Percentiles rank a stretch among this genome's conserved stretches.
These are phyloP conservation scores for Gymnocephalus cernua DNA, from an alignment of 2,113 vertebrate species.

Conservation along the genomic window DNA sequence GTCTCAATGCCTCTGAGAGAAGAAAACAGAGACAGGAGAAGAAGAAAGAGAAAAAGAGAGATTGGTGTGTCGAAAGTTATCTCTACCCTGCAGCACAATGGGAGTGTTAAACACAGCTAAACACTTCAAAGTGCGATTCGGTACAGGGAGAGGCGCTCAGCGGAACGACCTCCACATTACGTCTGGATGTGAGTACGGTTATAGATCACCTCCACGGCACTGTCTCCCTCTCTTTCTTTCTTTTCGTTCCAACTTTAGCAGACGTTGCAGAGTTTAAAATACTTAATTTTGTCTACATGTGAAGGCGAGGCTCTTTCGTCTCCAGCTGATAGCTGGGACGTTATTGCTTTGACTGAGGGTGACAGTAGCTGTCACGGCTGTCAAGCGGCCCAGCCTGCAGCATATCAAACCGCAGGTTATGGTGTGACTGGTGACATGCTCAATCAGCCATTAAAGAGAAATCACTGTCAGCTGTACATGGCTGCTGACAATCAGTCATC, in stretches of 20 bases:
- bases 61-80: constrained; percentile 71
- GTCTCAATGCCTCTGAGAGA: constrained; percentile 60
- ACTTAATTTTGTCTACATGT: not conserved
- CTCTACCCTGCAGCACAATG: constrained; percentile 66
- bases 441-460: constrained; percentile 80
- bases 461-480: constrained; percentile 70
- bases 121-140: constrained; percentile 68
- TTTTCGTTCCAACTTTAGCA: constrained; percentile 40
- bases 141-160: constrained; percentile 26
- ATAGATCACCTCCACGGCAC: constrained; percentile 35
- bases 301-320: constrained; percentile 43
- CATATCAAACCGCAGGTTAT: constrained; percentile 73
- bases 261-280: constrained; percentile 42
- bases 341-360: constrained; percentile 74
- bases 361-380: constrained; percentile 76
- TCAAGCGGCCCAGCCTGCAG: constrained; percentile 70
- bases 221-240: constrained; percentile 11
- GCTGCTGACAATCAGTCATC: constrained; percentile 73
- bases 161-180: constrained; percentile 53
- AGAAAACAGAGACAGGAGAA: constrained; percentile 41
- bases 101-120: constrained; percentile 73
- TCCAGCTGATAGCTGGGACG: constrained; percentile 70
- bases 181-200: constrained; percentile 37
- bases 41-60: constrained; percentile 48
- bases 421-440: constrained; percentile 73